Evolutionary conservation across 2,888 invertebrate species (phyloP).

Genomic region (Aporophyla nigra): DNA sequence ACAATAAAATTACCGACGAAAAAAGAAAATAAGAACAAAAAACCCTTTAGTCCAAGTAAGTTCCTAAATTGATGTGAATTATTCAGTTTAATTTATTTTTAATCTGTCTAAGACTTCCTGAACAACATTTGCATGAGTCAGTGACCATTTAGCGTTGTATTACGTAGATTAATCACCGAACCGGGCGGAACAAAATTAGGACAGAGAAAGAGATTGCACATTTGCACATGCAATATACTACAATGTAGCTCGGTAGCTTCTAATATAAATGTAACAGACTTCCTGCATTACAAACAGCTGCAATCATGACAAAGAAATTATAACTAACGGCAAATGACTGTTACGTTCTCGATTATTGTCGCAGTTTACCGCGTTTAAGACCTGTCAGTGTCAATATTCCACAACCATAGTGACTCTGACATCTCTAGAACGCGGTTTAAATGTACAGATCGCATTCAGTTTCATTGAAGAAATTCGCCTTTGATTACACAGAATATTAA

Average conservation of each 20-base stretch:
- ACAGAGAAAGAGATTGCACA: conserved; percentile 19
- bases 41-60: no score
- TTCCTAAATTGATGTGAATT: no score
- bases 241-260: conserved; percentile 16
- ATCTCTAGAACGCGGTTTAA: not conserved
- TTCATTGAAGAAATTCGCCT: not conserved
- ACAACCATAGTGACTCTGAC: not conserved
- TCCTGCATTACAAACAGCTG: conserved; percentile 28
- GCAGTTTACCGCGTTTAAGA: not conserved
- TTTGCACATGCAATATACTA: conserved; percentile 22
- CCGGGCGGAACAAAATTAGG: conserved; percentile 8
- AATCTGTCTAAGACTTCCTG: not conserved
- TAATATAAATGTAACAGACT: conserved; percentile 5
- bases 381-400: not conserved
- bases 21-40: no score
- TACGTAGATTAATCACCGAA: conserved; percentile 11
- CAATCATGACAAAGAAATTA: conserved; percentile 9
- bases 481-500: not conserved
- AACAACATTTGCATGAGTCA: conserved; percentile 9
- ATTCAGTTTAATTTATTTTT: no score
- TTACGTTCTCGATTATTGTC: not conserved
- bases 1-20: no score
- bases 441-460: not conserved
- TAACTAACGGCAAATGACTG: not conserved
- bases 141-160: not conserved